phyloP scores from a whole-genome alignment of 1,140 invertebrate species.

The Penaeus chinensis region DNA sequence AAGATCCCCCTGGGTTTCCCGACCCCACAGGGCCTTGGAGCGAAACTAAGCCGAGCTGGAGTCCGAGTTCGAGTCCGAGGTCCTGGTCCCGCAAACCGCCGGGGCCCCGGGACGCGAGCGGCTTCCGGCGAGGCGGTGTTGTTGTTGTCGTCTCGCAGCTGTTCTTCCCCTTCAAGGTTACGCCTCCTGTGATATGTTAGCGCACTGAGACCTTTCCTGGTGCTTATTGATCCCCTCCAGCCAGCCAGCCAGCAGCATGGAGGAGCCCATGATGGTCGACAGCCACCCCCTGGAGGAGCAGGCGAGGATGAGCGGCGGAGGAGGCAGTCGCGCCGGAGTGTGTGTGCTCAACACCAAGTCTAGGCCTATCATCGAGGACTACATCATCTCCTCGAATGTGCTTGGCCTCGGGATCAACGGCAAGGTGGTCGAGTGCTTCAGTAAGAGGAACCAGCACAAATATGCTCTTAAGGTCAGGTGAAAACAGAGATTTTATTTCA shows the following conservation, averaged over 20 bases:
- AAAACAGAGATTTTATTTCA: constrained; percentile 11
- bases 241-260: constrained; percentile 10
- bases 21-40: too few relatives aligned
- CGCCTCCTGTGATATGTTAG: constrained; percentile 12
- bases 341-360: constrained; percentile 56
- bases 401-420: constrained; percentile 98
- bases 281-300: neutral
- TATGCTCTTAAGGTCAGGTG: constrained; percentile 86
- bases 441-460: constrained; percentile 78
- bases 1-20: too few relatives aligned
- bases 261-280: constrained; percentile 46
- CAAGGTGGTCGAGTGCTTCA: constrained; percentile 80
- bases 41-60: too few relatives aligned
- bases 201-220: neutral
- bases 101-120: too few relatives aligned
- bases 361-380: constrained; percentile 77
- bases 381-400: constrained; percentile 92
- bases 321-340: neutral
- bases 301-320: neutral
- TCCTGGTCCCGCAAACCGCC: too few relatives aligned
- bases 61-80: too few relatives aligned
- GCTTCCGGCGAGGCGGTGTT: too few relatives aligned
- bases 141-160: too few relatives aligned
- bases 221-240: constrained; percentile 3
- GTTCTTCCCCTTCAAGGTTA: constrained; percentile 7